These are phyloP conservation scores for Zaprionus camerounensis DNA, from an alignment of 1,140 invertebrate species.

Conservation along the genomic window DNA sequence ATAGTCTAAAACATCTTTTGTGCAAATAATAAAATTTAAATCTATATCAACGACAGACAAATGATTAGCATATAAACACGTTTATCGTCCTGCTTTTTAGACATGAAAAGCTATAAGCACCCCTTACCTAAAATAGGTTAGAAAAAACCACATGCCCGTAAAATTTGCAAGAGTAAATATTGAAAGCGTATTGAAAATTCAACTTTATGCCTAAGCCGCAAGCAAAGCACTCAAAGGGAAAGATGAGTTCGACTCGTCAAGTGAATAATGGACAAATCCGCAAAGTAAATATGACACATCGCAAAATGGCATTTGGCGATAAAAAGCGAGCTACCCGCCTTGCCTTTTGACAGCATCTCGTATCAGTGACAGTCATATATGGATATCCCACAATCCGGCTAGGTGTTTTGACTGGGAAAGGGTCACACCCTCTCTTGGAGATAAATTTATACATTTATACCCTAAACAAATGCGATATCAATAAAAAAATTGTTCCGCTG, in stretches of 20 bases:
- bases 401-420: slow-evolving; percentile 75
- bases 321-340: slow-evolving; percentile 46
- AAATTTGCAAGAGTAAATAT: slow-evolving; percentile 2
- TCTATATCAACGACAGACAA: no score
- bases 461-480: slow-evolving; percentile 52
- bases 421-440: slow-evolving; percentile 48
- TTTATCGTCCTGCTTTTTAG: no score
- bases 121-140: background rate
- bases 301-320: slow-evolving; percentile 78
- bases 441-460: slow-evolving; percentile 17
- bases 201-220: slow-evolving; percentile 78
- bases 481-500: slow-evolving; percentile 77
- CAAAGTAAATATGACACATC: slow-evolving; percentile 80
- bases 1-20: no score
- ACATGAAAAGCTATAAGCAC: background rate
- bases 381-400: slow-evolving; percentile 27
- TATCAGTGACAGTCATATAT: slow-evolving; percentile 59
- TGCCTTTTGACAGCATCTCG: slow-evolving; percentile 30
- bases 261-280: slow-evolving; percentile 81
- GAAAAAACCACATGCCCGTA: background rate
- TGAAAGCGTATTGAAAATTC: slow-evolving; percentile 65
- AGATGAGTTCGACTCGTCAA: slow-evolving; percentile 62
- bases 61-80: no score
- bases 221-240: slow-evolving; percentile 61
- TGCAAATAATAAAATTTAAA: no score